Evolutionary conservation across 1,140 invertebrate species (phyloP).

Genomic region (Archivesica marissinica): DNA sequence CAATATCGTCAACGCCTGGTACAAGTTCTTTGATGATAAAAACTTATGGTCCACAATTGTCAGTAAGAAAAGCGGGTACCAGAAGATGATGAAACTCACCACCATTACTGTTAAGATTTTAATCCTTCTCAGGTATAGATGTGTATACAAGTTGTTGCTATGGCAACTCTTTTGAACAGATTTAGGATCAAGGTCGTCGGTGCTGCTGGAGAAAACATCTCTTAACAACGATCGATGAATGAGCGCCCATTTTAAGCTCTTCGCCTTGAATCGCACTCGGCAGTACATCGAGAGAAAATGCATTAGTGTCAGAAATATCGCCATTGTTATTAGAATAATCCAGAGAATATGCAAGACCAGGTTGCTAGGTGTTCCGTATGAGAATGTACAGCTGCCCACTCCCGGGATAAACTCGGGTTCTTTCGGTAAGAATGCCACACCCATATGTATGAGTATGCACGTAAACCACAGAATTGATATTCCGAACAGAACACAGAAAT

Average conservation of each 20-base stretch:
- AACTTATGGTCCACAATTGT: constrained; percentile 86
- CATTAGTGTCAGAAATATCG: constrained; percentile 92
- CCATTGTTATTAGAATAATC: constrained; percentile 94
- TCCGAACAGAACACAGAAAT: constrained; percentile 94
- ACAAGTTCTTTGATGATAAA: constrained; percentile 64
- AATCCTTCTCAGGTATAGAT: constrained; percentile 70
- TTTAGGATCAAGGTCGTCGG: constrained; percentile 48
- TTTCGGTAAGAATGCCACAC: constrained; percentile 90
- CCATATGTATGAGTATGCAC: constrained; percentile 93
- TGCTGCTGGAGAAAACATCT: constrained; percentile 53
- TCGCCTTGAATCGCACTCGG: constrained; percentile 86
- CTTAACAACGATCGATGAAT: constrained; percentile 73
- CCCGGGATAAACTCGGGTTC: constrained; percentile 80
- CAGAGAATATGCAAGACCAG: constrained; percentile 95
- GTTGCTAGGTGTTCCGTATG: constrained; percentile 90
- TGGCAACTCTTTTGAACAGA: constrained; percentile 50
- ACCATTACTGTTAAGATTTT: constrained; percentile 87
- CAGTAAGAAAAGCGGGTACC: constrained; percentile 94
- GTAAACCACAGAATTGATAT: constrained; percentile 97
- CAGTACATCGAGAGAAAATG: constrained; percentile 93
- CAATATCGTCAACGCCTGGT: constrained; percentile 75
- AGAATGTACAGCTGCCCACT: constrained; percentile 92
- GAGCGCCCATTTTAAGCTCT: constrained; percentile 72
- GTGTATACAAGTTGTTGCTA: constrained; percentile 58
- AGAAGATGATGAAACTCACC: constrained; percentile 93